These are phyloP conservation scores for Microcebus lehilahytsara DNA, from an alignment of 2,113 vertebrate genomes.

Conservation along the genomic window DNA sequence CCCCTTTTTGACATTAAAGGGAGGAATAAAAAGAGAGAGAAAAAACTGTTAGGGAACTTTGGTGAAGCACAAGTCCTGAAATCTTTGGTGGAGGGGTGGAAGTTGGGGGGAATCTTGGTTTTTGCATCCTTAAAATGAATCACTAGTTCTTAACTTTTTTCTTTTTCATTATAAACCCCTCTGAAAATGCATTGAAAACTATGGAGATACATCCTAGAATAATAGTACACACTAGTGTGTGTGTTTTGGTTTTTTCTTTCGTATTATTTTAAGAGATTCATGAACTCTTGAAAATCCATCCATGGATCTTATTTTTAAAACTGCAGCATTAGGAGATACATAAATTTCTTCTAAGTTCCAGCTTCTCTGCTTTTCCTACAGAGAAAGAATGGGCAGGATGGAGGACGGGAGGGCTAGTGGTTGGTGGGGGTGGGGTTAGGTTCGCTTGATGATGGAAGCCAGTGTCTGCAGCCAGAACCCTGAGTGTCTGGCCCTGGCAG, in stretches of 20 bases:
- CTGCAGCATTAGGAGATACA: background rate
- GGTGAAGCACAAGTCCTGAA: background rate
- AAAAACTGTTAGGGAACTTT: background rate
- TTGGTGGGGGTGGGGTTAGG: background rate
- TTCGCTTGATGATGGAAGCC: background rate
- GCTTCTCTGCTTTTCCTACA: background rate
- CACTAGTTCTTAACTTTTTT: background rate
- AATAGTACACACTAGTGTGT: background rate
- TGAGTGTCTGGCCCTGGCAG: conserved; percentile 47
- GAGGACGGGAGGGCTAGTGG: background rate
- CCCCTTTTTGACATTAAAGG: background rate
- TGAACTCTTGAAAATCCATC: conserved; percentile 1
- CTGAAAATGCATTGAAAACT: background rate
- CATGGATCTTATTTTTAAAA: background rate
- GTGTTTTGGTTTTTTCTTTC: background rate
- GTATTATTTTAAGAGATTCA: conserved; percentile 17
- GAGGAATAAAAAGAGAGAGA: background rate
- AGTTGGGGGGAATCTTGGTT: background rate
- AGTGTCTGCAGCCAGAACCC: conserved; percentile 54
- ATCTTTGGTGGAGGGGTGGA: background rate
- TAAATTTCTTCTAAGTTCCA: background rate
- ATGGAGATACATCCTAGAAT: background rate
- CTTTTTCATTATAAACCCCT: background rate
- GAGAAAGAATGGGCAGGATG: background rate
- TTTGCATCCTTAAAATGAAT: conserved; percentile 41